phyloP scores from a whole-genome alignment of 2,113 vertebrate genomes.

The Mugil cephalus region DNA sequence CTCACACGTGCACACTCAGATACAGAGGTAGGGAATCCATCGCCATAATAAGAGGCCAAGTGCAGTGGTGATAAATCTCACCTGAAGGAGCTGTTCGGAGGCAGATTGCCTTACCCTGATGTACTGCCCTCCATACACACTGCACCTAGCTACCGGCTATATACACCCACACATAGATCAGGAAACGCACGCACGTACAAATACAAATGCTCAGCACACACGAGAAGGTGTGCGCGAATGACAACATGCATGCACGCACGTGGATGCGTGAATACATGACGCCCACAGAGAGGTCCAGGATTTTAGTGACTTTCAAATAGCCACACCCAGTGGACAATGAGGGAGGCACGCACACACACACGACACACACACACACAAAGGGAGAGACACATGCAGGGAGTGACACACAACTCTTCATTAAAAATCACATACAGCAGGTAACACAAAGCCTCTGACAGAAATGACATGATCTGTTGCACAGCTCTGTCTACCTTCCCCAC shows the following conservation, averaged over 20 bases:
- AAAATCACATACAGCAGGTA: slow-evolving; percentile 52
- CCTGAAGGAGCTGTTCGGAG: slow-evolving; percentile 82
- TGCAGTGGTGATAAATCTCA: slow-evolving; percentile 85
- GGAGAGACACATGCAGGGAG: slow-evolving; percentile 33
- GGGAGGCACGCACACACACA: slow-evolving; percentile 4
- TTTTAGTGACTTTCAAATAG: slow-evolving; percentile 28
- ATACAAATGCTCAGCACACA: slow-evolving; percentile 39
- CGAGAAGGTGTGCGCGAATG: slow-evolving; percentile 17
- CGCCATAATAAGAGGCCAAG: slow-evolving; percentile 82
- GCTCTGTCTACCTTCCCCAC: slow-evolving; percentile 41
- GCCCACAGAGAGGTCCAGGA: slow-evolving; percentile 16
- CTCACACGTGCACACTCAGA: slow-evolving; percentile 60
- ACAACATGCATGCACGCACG: slow-evolving; percentile 13
- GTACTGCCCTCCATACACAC: slow-evolving; percentile 77
- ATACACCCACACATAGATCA: slow-evolving; percentile 63
- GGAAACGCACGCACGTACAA: slow-evolving; percentile 35
- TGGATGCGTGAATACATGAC: not conserved
- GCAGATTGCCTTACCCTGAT: slow-evolving; percentile 82
- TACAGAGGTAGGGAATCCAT: slow-evolving; percentile 79
- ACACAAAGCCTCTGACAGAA: slow-evolving; percentile 45
- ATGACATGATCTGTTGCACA: slow-evolving; percentile 41
- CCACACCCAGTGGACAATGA: slow-evolving; percentile 58
- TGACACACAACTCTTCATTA: slow-evolving; percentile 53
- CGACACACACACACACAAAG: too few relatives aligned
- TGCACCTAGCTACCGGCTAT: slow-evolving; percentile 67